phyloP scores from a whole-genome alignment of 2,888 invertebrate species.

The Synanthedon formicaeformis region DNA sequence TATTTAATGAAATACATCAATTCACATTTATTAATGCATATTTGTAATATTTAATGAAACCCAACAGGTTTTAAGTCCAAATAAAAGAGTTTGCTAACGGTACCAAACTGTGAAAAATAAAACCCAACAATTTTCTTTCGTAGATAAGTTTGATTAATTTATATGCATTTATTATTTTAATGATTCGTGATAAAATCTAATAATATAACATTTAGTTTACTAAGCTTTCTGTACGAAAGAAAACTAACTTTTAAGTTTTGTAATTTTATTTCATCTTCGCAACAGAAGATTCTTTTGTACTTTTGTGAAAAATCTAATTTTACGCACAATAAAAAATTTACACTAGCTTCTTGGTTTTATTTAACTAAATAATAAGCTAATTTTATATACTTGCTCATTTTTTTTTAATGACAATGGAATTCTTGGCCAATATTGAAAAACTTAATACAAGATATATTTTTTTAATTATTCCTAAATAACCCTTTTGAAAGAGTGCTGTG shows the following conservation, averaged over 20 bases:
- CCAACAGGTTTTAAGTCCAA: constrained; percentile 15
- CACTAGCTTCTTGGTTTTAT: constrained; percentile 12
- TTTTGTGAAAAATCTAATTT: constrained; percentile 27
- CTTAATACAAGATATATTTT: too few relatives aligned
- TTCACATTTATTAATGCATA: too few relatives aligned
- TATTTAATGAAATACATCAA: too few relatives aligned
- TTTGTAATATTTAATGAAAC: constrained; percentile 6
- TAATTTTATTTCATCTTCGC: background rate
- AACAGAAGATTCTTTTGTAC: background rate
- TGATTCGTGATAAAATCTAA: constrained; percentile 38
- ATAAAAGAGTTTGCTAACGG: constrained; percentile 29
- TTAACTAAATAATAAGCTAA: background rate
- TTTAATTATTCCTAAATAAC: too few relatives aligned
- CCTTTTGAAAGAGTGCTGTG: too few relatives aligned
- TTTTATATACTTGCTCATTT: too few relatives aligned
- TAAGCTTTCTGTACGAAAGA: background rate
- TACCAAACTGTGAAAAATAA: constrained; percentile 35
- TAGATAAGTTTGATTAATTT: too few relatives aligned
- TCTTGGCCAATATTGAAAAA: too few relatives aligned
- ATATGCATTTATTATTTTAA: constrained; percentile 46
- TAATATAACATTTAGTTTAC: constrained; percentile 3
- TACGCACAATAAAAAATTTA: constrained; percentile 50
- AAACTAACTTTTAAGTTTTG: background rate
- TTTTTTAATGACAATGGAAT: background rate
- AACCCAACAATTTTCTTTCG: too few relatives aligned